Percentiles rank a stretch among this genome's conserved stretches.
Evolutionary conservation across 2,888 invertebrate species (phyloP).

Genomic region (Cremastinae sp.): DNA sequence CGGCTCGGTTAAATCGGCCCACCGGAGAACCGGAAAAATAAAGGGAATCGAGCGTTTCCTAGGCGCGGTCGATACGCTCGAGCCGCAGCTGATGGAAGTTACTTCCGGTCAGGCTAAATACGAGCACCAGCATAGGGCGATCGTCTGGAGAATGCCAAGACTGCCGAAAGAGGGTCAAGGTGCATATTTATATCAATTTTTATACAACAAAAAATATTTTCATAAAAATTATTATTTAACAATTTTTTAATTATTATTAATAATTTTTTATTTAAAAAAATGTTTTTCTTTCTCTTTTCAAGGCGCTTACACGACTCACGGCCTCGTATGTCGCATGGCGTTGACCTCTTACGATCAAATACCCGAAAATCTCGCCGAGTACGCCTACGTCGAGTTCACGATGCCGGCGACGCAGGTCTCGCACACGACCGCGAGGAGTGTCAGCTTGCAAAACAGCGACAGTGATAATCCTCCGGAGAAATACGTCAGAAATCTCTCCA

Average conservation of each 20-base stretch:
- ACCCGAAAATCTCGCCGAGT: slow-evolving; percentile 94
- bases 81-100: slow-evolving; percentile 96
- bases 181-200: slow-evolving; percentile 75
- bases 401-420: slow-evolving; percentile 98
- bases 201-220: too few relatives aligned
- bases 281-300: slow-evolving; percentile 27
- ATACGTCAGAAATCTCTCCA: slow-evolving; percentile 96
- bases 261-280: neutral
- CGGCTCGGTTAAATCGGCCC: slow-evolving; percentile 79
- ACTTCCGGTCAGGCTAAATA: slow-evolving; percentile 99
- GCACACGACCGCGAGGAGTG: slow-evolving; percentile 97
- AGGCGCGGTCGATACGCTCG: slow-evolving; percentile 94
- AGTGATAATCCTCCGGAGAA: slow-evolving; percentile 97
- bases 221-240: too few relatives aligned
- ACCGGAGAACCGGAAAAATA: slow-evolving; percentile 91
- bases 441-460: slow-evolving; percentile 92
- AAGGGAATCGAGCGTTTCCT: slow-evolving; percentile 95
- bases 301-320: slow-evolving; percentile 99
- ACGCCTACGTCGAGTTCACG: slow-evolving; percentile 96
- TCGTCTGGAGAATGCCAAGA: slow-evolving; percentile 98
- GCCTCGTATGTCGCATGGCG: slow-evolving; percentile 96
- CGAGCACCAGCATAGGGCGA: slow-evolving; percentile 97
- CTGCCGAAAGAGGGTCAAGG: slow-evolving; percentile 99
- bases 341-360: slow-evolving; percentile 98
- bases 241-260: neutral